phyloP scores from a whole-genome alignment of 2,797 vertebrate species.

The Muscicapa comitata region DNA sequence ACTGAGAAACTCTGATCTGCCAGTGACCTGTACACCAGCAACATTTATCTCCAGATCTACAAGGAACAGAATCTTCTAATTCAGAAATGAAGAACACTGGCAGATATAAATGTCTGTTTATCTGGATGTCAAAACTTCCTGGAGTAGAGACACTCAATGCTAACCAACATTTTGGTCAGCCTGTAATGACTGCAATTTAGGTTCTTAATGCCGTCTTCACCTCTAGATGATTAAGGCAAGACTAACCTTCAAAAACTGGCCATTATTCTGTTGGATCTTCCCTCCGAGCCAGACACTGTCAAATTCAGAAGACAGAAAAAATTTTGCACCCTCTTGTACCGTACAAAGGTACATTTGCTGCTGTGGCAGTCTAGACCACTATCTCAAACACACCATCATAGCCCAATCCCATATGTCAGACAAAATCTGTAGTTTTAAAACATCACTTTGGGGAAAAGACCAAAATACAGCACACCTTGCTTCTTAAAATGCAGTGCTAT shows the following conservation, averaged over 20 bases:
- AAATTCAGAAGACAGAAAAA: not conserved
- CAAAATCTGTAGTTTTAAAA: not conserved
- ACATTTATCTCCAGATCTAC: not conserved
- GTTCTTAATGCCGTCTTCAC: not conserved
- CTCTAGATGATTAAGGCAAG: not conserved
- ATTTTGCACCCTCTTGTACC: not conserved
- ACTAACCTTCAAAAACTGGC: not conserved
- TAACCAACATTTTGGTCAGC: not conserved
- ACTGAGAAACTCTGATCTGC: not conserved
- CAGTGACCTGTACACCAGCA: not conserved
- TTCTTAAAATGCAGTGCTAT: not conserved
- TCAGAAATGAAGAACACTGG: not conserved
- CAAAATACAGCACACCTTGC: not conserved
- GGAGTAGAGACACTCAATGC: rapidly evolving
- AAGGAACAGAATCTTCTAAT: not conserved
- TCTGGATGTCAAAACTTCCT: not conserved
- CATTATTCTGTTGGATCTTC: not conserved
- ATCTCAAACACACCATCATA: not conserved
- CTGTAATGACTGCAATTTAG: not conserved
- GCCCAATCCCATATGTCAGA: not conserved
- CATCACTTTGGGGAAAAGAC: not conserved
- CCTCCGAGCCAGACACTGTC: not conserved
- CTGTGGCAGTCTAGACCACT: not conserved
- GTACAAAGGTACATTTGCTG: not conserved
- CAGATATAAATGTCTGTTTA: not conserved